Conservation (phyloP, 2,888 invertebrate genomes). For the Cepaea hortensis region DNA sequence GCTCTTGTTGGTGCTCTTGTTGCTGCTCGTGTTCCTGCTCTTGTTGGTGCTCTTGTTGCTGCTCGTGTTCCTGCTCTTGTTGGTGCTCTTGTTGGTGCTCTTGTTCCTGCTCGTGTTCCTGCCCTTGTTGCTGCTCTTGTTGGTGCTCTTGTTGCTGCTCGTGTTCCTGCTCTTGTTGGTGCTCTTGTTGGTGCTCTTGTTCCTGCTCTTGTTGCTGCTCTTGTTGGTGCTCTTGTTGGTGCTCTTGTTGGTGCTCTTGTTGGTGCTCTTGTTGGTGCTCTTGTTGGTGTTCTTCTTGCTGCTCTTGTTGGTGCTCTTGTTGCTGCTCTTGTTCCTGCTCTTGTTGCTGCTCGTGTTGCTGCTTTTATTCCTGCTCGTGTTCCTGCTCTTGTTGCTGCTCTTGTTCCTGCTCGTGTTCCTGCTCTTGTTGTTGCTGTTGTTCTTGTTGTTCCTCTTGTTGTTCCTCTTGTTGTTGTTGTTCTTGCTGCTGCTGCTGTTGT, state of each 20-base stretch:
- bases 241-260: not conserved
- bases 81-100: too few species aligned
- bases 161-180: too few species aligned
- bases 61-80: too few species aligned
- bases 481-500: too few species aligned
- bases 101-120: too few species aligned
- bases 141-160: too few species aligned
- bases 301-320: not conserved
- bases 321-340: not conserved
- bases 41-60: too few species aligned
- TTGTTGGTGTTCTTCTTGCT: not conserved
- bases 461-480: too few species aligned
- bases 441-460: not conserved
- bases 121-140: too few species aligned
- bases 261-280: not conserved
- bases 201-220: not conserved
- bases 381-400: not conserved
- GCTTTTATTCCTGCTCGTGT: not conserved
- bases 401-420: not conserved
- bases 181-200: too few species aligned
- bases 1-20: too few species aligned
- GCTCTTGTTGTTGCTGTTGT: not conserved
- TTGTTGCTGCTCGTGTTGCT: not conserved
- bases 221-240: not conserved
- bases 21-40: too few species aligned